Percentiles rank a stretch among this genome's conserved stretches.
Evolutionary conservation across 2,797 vertebrate genomes (phyloP).

Genomic region (Phalloptychus januarius): DNA sequence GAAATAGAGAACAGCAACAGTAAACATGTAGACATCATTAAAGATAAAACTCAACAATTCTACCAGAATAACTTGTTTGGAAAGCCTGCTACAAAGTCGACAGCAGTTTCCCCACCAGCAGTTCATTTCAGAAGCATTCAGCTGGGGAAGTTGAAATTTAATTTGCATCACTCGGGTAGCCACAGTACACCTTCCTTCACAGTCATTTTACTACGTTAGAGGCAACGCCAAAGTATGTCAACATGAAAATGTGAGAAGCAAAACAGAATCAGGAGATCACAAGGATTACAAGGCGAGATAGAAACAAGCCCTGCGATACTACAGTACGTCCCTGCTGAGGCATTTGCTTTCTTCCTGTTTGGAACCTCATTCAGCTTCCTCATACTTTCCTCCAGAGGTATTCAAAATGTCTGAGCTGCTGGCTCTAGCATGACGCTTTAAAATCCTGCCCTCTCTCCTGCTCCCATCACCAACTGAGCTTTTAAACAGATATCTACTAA

Average conservation of each 20-base stretch:
- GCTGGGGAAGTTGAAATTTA: constrained; percentile 32
- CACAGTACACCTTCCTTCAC: constrained; percentile 37
- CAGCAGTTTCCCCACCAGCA: constrained; percentile 10
- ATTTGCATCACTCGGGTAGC: constrained; percentile 45
- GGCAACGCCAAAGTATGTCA: constrained; percentile 19
- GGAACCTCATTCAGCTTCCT: constrained; percentile 31
- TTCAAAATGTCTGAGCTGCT: background rate
- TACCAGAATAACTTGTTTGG: background rate
- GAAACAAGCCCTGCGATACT: constrained; percentile 35
- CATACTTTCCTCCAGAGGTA: constrained; percentile 17
- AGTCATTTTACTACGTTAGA: constrained; percentile 36
- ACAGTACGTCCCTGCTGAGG: constrained; percentile 16
- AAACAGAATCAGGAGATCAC: constrained; percentile 47
- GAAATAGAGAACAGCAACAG: too few relatives aligned
- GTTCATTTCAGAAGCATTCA: background rate
- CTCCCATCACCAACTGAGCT: background rate
- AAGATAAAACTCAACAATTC: constrained; percentile 15
- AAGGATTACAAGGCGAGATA: constrained; percentile 29
- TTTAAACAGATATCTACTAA: too few relatives aligned
- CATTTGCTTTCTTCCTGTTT: constrained; percentile 38
- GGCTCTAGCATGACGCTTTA: background rate
- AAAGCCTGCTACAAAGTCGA: constrained; percentile 17
- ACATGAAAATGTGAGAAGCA: constrained; percentile 49
- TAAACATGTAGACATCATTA: background rate
- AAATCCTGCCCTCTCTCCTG: background rate